A percentile compares a stretch with the other conserved stretches of the same genome.
These are phyloP conservation scores for Apis laboriosa DNA, from an alignment of 1,140 invertebrate species.

Conservation along the genomic window DNA sequence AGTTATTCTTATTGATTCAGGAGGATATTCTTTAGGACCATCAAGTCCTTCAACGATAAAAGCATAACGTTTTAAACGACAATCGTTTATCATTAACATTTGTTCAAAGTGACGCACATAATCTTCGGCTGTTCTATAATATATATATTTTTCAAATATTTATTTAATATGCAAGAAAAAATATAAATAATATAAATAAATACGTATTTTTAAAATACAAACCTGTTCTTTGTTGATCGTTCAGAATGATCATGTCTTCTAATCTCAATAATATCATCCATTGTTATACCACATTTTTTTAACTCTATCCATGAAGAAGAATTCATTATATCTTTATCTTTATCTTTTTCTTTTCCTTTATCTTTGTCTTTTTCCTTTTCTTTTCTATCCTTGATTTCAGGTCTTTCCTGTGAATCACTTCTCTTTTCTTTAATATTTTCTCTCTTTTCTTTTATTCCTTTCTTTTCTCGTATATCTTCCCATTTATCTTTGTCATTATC, in stretches of 20 bases:
- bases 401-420: slow-evolving; percentile 32
- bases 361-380: slow-evolving; percentile 62
- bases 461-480: slow-evolving; percentile 50
- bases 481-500: slow-evolving; percentile 59
- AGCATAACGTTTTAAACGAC: slow-evolving; percentile 63
- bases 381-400: slow-evolving; percentile 37
- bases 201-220: slow-evolving; percentile 13
- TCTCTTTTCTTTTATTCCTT: slow-evolving; percentile 52
- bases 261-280: slow-evolving; percentile 67
- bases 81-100: slow-evolving; percentile 74
- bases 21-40: slow-evolving; percentile 73
- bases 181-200: slow-evolving; percentile 14
- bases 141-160: slow-evolving; percentile 1
- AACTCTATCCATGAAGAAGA: slow-evolving; percentile 72
- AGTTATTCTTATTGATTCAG: slow-evolving; percentile 71
- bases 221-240: slow-evolving; percentile 67
- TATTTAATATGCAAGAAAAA: not conserved
- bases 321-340: slow-evolving; percentile 66
- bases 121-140: slow-evolving; percentile 73
- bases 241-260: slow-evolving; percentile 63
- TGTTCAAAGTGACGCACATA: slow-evolving; percentile 72
- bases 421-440: slow-evolving; percentile 56
- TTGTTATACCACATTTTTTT: slow-evolving; percentile 67
- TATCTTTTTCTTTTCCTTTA: slow-evolving; percentile 67
- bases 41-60: slow-evolving; percentile 69